Percentiles rank a stretch among this genome's conserved stretches.
phyloP scores from a whole-genome alignment of 1,140 invertebrate species.

The Liolophura sinensis region DNA sequence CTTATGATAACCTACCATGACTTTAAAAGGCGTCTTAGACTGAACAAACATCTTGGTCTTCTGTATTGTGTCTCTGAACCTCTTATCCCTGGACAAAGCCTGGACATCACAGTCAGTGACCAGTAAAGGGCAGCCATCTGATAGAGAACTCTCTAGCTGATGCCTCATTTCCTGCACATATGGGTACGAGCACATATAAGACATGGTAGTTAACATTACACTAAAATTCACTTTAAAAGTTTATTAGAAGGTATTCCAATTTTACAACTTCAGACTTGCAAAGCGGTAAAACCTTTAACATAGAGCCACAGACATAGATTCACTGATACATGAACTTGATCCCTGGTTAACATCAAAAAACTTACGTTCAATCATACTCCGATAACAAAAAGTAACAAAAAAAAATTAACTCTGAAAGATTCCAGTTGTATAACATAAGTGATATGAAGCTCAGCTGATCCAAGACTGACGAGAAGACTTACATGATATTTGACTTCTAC shows the following conservation, averaged over 20 bases:
- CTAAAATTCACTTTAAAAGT: too few relatives aligned
- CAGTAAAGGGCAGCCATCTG: slow-evolving; percentile 51
- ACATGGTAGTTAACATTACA: too few relatives aligned
- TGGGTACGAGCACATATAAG: too few relatives aligned
- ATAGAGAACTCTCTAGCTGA: slow-evolving; percentile 55
- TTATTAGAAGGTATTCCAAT: too few relatives aligned
- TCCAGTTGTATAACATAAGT: too few relatives aligned
- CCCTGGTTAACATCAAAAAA: too few relatives aligned
- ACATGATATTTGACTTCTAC: slow-evolving; percentile 52
- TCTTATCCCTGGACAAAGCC: slow-evolving; percentile 37
- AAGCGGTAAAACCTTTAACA: too few relatives aligned
- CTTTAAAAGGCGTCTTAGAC: slow-evolving; percentile 52
- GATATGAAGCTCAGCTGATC: background rate
- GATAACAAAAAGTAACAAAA: background rate
- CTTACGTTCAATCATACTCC: too few relatives aligned
- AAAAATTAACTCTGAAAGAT: background rate
- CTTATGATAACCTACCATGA: slow-evolving; percentile 50
- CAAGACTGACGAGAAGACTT: slow-evolving; percentile 19
- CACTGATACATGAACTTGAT: too few relatives aligned
- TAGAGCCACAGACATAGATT: too few relatives aligned
- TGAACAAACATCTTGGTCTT: slow-evolving; percentile 45
- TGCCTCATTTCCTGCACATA: slow-evolving; percentile 49
- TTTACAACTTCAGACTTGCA: too few relatives aligned
- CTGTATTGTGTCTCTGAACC: slow-evolving; percentile 46
- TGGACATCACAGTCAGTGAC: slow-evolving; percentile 53